phyloP scores from a whole-genome alignment of 1,140 invertebrate genomes.

The Drosophila parabipectinata region DNA sequence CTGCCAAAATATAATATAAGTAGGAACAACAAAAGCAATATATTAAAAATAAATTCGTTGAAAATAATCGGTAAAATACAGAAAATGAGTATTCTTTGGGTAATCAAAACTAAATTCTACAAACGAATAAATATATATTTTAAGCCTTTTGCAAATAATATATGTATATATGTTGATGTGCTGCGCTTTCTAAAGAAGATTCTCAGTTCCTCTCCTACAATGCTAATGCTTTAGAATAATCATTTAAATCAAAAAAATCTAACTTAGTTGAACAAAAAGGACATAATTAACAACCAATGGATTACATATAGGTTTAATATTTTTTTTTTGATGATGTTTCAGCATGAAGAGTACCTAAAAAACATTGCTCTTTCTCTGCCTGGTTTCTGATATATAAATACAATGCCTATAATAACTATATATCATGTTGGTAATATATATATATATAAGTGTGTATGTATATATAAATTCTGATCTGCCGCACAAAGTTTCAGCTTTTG shows the following conservation, averaged over 20 bases:
- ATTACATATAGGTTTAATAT: slow-evolving; percentile 21
- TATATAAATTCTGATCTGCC: slow-evolving; percentile 75
- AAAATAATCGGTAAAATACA: slow-evolving; percentile 51
- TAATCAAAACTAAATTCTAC: slow-evolving; percentile 38
- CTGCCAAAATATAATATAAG: slow-evolving; percentile 55
- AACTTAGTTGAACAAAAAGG: slow-evolving; percentile 49
- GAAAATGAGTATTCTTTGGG: slow-evolving; percentile 79
- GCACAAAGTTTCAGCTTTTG: slow-evolving; percentile 76
- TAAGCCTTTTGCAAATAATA: slow-evolving; percentile 44
- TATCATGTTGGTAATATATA: slow-evolving; percentile 54
- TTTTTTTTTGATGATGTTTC: slow-evolving; percentile 31
- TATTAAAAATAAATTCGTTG: slow-evolving; percentile 66
- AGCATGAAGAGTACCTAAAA: slow-evolving; percentile 65
- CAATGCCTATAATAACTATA: slow-evolving; percentile 73
- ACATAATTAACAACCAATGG: slow-evolving; percentile 43
- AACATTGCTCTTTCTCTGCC: slow-evolving; percentile 64
- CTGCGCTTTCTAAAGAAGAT: slow-evolving; percentile 29
- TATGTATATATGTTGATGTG: slow-evolving; percentile 37
- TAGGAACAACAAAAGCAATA: slow-evolving; percentile 69
- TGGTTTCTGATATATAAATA: slow-evolving; percentile 75
- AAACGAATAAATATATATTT: slow-evolving; percentile 31
- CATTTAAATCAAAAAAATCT: slow-evolving; percentile 40
- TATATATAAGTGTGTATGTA: slow-evolving; percentile 35
- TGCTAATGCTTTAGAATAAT: slow-evolving; percentile 50
- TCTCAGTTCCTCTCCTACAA: slow-evolving; percentile 51